A percentile compares a stretch with the other conserved stretches of the same genome.
Conservation (phyloP, 2,113 vertebrate species). For the Tragelaphus strepsiceros region DNA sequence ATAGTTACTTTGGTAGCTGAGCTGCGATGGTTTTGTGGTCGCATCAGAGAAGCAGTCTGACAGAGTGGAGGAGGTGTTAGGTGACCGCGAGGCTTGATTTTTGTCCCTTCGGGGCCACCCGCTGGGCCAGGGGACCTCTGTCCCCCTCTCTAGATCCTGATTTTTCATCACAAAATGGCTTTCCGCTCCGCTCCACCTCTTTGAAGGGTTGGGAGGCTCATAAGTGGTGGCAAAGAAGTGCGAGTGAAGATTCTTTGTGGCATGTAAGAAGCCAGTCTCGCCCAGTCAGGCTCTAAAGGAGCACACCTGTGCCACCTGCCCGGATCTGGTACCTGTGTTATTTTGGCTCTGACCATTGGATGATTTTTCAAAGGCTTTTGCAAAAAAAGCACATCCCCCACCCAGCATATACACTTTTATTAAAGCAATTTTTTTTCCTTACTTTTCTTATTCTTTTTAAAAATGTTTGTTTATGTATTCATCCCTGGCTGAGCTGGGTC, state of each 20-base stretch:
- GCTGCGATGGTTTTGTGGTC: background rate
- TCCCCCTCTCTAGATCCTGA: background rate
- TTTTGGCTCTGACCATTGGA: background rate
- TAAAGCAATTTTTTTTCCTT: background rate
- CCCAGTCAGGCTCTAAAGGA: background rate
- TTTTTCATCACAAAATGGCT: background rate
- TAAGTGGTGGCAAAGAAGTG: background rate
- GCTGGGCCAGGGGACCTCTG: background rate
- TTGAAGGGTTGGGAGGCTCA: background rate
- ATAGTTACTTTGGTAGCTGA: background rate
- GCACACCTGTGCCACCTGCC: rapidly evolving
- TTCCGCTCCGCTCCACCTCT: background rate
- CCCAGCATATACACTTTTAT: background rate
- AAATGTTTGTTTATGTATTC: background rate
- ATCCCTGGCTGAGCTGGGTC: background rate
- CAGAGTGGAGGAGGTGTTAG: rapidly evolving
- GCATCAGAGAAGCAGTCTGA: too few relatives aligned
- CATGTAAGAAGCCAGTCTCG: rapidly evolving
- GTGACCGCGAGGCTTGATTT: background rate
- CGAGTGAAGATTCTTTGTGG: rapidly evolving
- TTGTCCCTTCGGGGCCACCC: background rate
- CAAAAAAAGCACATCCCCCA: rapidly evolving
- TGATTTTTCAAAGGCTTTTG: background rate
- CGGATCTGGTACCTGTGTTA: rapidly evolving
- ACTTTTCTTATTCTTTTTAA: background rate